Base-by-base conservation (phyloP, 2,888 invertebrate species). In the Xiphydria camelus region DNA sequence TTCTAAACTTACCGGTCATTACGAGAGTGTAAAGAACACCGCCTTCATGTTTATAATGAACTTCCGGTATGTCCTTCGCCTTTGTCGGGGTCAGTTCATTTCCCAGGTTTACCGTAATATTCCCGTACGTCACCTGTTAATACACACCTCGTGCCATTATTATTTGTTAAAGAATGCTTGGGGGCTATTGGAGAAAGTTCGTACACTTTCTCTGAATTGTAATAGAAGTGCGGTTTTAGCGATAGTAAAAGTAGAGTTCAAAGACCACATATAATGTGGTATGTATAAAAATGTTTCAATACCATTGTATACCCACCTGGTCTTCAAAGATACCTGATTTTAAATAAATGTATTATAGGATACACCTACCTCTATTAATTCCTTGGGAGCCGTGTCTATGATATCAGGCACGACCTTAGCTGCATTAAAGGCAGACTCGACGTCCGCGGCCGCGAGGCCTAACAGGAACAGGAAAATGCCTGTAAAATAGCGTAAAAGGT, bases 1-100 rank as follows among this genome's bases (percentile, higher is more conserved):
- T 26, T 26, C 2, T 26, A 26, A 4, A 26, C 25, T 14, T 55
- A 75, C 75, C 74, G 45, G 73, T 68, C 58, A 75, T 53, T 12
- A 69, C 64, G 3, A 75, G 60, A 9, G 75, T 75, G 41, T 75
- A 75, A n/a, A 75, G 64, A 35, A 74, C 61, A 41, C 75, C 75
- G 10, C 75, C 75, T 17, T 73, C 73, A 42, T 75, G 72, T 41
- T 74, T 70, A 41, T 69, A 75, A 51, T 71, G 73, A 20, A 75
- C 59, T 39, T 73, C 68, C 2, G 75, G 75, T 42, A 73, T 59
- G 14, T 63, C 31, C 26, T 69, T 68, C 4, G 70, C 62, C 35
- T 67, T 61, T 5, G 64, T 69, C 5, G 75, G 74, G 5, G 68
- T 64, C 7, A 75, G 36, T 46, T 75, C 75, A 34, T 62, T 72